Conservation (phyloP, 1,140 invertebrate species). For the Alviniconcha marisindica region DNA sequence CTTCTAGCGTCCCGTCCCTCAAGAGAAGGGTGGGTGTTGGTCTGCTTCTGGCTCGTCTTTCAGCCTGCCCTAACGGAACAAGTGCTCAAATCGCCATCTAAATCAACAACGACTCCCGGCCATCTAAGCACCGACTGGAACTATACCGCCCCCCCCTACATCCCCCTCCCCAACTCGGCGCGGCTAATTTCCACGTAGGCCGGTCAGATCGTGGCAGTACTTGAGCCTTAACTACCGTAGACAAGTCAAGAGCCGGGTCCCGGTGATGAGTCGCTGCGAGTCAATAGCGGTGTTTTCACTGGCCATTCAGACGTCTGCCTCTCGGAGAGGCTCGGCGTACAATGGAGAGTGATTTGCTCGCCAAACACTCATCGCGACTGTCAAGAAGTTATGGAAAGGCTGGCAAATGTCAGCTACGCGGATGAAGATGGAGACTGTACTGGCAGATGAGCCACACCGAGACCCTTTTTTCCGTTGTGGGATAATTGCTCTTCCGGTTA, state of each 20-base stretch:
- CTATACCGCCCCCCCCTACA: not conserved
- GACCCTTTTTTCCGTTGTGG: no score
- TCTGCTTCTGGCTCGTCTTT: not conserved
- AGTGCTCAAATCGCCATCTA: not conserved
- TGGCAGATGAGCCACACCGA: no score
- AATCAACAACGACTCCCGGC: not conserved
- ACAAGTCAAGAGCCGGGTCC: not conserved
- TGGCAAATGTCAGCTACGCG: no score
- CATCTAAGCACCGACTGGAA: not conserved
- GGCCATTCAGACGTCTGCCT: not conserved
- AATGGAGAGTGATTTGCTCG: slow-evolving; percentile 7
- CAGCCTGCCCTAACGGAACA: not conserved
- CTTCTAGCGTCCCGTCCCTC: no score
- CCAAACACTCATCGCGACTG: not conserved
- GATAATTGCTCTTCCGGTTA: no score
- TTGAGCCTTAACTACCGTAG: not conserved
- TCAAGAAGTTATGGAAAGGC: not conserved
- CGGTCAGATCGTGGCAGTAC: not conserved
- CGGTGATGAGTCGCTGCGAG: not conserved
- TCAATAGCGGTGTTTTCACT: not conserved
- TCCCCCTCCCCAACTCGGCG: not conserved
- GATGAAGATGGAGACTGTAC: no score
- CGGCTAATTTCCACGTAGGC: not conserved
- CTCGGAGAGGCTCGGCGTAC: not conserved
- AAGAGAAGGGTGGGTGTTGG: not conserved